Evolutionary conservation across 2,113 vertebrate species (phyloP).

Genomic region (Xenopus laevis): DNA sequence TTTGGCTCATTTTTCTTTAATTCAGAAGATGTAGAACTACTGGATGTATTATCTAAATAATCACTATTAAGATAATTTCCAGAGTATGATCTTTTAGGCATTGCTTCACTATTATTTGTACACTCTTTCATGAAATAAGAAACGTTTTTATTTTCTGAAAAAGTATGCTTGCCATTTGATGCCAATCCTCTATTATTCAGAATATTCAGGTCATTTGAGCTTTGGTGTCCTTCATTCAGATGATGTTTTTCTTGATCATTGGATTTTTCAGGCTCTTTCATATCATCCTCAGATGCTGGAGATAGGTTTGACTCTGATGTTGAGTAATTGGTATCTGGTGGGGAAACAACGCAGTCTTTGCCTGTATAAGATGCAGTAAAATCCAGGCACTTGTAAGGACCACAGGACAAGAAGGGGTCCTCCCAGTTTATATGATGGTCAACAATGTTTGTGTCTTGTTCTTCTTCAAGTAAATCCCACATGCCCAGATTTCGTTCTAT

Average conservation of each 20-base stretch:
- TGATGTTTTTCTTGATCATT: constrained; percentile 44
- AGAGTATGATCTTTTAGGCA: neutral
- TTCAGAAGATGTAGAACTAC: neutral
- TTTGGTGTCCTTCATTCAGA: neutral
- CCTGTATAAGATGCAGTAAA: constrained; percentile 55
- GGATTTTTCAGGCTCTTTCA: constrained; percentile 55
- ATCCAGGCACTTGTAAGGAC: constrained; percentile 61
- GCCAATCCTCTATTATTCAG: constrained; percentile 33
- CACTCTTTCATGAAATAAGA: constrained; percentile 45
- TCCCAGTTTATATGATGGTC: constrained; percentile 63
- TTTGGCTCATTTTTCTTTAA: neutral
- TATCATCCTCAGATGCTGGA: constrained; percentile 61
- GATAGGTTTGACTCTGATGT: constrained; percentile 72
- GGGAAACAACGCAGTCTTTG: constrained; percentile 64
- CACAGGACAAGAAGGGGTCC: constrained; percentile 63
- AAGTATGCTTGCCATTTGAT: constrained; percentile 31
- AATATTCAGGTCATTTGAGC: constrained; percentile 10
- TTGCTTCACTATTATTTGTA: neutral
- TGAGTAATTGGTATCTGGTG: constrained; percentile 72
- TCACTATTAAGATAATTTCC: no score
- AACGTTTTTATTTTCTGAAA: constrained; percentile 40
- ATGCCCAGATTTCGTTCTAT: constrained; percentile 22
- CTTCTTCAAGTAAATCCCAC: constrained; percentile 63
- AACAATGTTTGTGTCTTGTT: constrained; percentile 50
- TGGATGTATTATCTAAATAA: neutral